Evolutionary conservation across 2,797 vertebrate species (phyloP), one percentile per base, ranked within the genome.

Genomic region (Apogon hyalosoma): DNA sequence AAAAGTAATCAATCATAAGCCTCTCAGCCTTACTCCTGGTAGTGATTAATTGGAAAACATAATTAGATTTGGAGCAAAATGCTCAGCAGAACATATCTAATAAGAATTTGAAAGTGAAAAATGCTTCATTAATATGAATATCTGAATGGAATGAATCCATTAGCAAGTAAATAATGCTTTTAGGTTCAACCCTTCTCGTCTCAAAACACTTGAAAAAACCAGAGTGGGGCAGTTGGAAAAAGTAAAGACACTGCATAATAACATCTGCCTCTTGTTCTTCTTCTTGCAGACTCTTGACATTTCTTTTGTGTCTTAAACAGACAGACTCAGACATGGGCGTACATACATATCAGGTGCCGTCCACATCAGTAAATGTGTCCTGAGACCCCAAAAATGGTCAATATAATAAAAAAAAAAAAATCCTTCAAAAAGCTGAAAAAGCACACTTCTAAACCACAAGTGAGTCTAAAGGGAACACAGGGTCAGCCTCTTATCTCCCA

Each of bases 1-100:
- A 54, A 69, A 78, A 65, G 61, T 24, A 24, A 24, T 24, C 62
- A 64, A 81, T 82, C 38, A 80, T 43, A 70, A 57, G 43, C 63
- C 16, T 18, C 9, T 24, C 18, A 77, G 75, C 67, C 49, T 51
- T 49, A 51, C 2, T 10, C 36, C 24, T 48, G 18, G 7, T 55
- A 7, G 52, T 84, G 84, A 90, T 87, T 87, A 84, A 89, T 87
- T 82, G 69, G 55, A 67, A 67, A 60, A 19, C 59, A 56, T 83
- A 76, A 90, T 90, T 86, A 75, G 64, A 80, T 84, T 75, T 87
- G 41, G 60, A 77, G 46, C 54, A 46, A 58, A 80, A 80, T 24
- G 58, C 41, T 73, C 41, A 36, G 43, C 40, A 65, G 69, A 70
- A 75, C 54, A 54, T 52, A 73, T 47, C 63, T 80, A 85, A 80